phyloP scores from a whole-genome alignment of 2,888 invertebrate genomes.

The Heterodera filipjevi region DNA sequence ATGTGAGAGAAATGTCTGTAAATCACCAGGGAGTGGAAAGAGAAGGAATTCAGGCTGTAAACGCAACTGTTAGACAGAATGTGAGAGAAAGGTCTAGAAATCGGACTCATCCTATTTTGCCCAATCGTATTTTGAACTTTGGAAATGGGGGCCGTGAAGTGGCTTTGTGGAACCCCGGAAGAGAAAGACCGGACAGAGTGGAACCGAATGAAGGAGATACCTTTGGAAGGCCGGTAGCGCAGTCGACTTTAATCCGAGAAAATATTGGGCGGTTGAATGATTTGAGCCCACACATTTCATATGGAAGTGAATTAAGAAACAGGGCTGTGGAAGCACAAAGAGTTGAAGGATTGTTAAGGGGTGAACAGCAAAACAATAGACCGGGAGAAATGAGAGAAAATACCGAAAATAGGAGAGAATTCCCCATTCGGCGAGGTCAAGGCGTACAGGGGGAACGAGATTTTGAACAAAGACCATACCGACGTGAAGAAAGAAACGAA shows the following conservation, averaged over 20 bases:
- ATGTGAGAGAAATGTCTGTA: neutral
- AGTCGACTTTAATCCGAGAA: neutral
- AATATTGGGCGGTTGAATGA: neutral
- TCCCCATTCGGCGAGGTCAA: too few relatives aligned
- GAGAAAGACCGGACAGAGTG: neutral
- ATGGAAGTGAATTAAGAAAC: neutral
- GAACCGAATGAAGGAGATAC: neutral
- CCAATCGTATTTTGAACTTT: neutral
- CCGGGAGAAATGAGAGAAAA: too few relatives aligned
- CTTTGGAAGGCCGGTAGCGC: neutral
- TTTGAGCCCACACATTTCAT: neutral
- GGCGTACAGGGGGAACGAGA: too few relatives aligned
- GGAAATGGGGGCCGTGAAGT: neutral
- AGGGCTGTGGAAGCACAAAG: neutral
- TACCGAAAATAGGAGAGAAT: too few relatives aligned
- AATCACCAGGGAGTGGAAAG: neutral
- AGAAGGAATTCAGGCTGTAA: neutral
- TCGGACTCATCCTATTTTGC: neutral
- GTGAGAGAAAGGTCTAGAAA: neutral
- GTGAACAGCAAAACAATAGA: too few relatives aligned
- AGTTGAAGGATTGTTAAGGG: too few relatives aligned
- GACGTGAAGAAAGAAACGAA: too few relatives aligned
- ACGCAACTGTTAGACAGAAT: neutral
- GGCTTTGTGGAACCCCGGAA: neutral
- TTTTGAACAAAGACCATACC: too few relatives aligned